Evolutionary conservation across 2,888 invertebrate species (phyloP).

Genomic region (Saturnia japonica): DNA sequence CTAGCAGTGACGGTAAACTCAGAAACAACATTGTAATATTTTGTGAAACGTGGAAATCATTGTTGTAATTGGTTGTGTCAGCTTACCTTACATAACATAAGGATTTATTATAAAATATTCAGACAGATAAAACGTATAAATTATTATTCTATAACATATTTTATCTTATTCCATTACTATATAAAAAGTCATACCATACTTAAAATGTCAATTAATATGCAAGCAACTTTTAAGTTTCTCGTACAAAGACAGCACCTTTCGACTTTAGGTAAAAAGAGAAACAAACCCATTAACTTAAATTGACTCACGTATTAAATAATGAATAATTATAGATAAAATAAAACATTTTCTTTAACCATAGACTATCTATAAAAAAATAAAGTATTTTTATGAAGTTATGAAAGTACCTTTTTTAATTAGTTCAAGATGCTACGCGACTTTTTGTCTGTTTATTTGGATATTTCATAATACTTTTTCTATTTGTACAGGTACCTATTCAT

Average conservation of each 20-base stretch:
- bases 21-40: too few relatives aligned
- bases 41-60: neutral
- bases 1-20: too few relatives aligned
- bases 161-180: neutral
- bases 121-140: neutral
- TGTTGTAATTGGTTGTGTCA: neutral
- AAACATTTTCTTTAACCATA: neutral
- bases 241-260: slow-evolving; percentile 50
- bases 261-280: slow-evolving; percentile 41
- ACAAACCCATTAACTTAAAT: slow-evolving; percentile 32
- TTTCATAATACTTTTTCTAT: too few relatives aligned
- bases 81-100: neutral
- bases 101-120: neutral
- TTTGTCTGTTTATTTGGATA: neutral
- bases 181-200: slow-evolving; percentile 39
- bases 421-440: neutral
- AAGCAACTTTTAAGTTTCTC: slow-evolving; percentile 44
- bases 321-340: neutral
- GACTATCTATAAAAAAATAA: neutral
- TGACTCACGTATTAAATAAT: neutral
- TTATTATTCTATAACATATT: neutral
- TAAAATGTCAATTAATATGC: slow-evolving; percentile 36
- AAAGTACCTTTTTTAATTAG: too few relatives aligned
- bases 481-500: neutral
- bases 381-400: too few relatives aligned